These are phyloP conservation scores for Athalia cordata DNA, from an alignment of 2,888 invertebrate genomes.

Conservation along the genomic window DNA sequence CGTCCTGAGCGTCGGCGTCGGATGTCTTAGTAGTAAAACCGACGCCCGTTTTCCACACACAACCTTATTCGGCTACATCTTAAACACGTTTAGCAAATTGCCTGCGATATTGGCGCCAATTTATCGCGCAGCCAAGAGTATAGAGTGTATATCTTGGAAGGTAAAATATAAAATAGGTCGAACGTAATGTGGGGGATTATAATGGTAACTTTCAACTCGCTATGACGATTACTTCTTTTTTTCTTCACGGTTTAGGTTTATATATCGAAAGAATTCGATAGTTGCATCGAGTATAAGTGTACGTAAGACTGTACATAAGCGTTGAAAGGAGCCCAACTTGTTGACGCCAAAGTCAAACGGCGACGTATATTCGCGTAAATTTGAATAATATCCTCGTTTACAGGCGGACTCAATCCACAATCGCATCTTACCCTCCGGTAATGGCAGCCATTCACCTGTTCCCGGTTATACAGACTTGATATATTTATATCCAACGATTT, in stretches of 20 bases:
- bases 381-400: constrained; percentile 70
- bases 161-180: neutral
- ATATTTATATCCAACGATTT: neutral
- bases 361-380: constrained; percentile 53
- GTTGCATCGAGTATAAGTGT: neutral
- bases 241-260: neutral
- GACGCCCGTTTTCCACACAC: no score
- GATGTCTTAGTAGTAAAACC: no score
- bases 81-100: constrained; percentile 68
- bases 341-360: constrained; percentile 44
- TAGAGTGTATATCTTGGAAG: neutral
- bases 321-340: constrained; percentile 57
- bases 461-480: neutral
- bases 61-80: constrained; percentile 55
- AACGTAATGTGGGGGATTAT: neutral
- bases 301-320: constrained; percentile 47
- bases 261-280: neutral
- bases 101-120: constrained; percentile 68
- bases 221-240: neutral
- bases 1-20: neutral
- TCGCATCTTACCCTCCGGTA: constrained; percentile 58
- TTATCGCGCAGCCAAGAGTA: constrained; percentile 60
- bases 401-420: constrained; percentile 63
- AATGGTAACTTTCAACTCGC: neutral
- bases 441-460: constrained; percentile 66